Base-by-base conservation (phyloP, 2,888 invertebrate species). In the Synergus gifuensis region DNA sequence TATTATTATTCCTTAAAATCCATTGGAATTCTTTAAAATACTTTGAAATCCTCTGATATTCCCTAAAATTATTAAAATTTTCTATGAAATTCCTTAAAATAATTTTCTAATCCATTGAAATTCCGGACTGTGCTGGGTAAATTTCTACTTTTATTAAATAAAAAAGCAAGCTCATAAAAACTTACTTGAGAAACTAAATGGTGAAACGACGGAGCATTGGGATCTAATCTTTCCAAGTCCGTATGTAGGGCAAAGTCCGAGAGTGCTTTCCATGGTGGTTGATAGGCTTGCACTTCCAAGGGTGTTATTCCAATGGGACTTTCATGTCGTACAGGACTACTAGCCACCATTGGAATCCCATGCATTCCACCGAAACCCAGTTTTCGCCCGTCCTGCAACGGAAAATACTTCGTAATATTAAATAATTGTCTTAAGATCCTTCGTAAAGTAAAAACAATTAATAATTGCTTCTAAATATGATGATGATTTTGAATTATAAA, bases 301-400 rank as follows among this genome's bases (percentile, higher is more conserved):
- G 97, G 96, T 89, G 97, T 97, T 91, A 97, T 95, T 80, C 97
- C 96, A 81, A 97, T 94, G 1, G 97, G 97, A 81, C 97, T 96
- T 93, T 97, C 98, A 93, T 98, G 97, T 73, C 98, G 94, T 82
- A 98, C 97, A 49, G 98, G 98, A 86, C 98, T 98, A 64, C 98
- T 97, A 66, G 99, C 99, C 83, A 99, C 98, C 96, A 99, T 97
- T 28, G 99, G 99, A 87, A 99, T 98, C 81, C 98, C 98, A 91
- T 98, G 98, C 96, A 98, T 97, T 88, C 96, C 96, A 91, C 98
- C 98, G 93, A 98, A 98, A 85, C 97, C 98, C 92, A 98, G 94
- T 92, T 98, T 98, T 86, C 98, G 95, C 88, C 98, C 98, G 94
- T 98, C 98, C 98, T 98, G 95, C 88, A 91, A 90, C 86, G 92